Conservation (phyloP, 1,140 invertebrate genomes). For the Eumaeus atala region DNA sequence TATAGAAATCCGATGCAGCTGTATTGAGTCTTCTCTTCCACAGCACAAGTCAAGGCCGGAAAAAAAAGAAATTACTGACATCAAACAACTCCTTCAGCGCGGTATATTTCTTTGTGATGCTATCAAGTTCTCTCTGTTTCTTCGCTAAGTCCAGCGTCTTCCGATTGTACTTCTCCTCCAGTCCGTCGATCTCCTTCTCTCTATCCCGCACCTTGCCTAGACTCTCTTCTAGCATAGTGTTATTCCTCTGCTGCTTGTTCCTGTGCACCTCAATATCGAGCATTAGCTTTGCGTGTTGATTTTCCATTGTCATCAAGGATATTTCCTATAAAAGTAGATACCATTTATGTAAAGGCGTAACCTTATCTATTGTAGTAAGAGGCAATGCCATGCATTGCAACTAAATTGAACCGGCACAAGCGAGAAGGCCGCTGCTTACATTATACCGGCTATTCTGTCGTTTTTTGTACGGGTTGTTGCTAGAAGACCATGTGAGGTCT, state of each 20-base stretch:
- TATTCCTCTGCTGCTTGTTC: slow-evolving; percentile 57
- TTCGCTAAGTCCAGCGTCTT: slow-evolving; percentile 60
- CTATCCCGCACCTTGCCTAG: slow-evolving; percentile 49
- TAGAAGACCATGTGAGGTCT: too few relatives aligned
- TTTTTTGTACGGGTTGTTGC: too few relatives aligned
- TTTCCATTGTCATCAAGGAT: slow-evolving; percentile 77
- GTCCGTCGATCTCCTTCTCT: slow-evolving; percentile 64
- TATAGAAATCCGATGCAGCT: too few relatives aligned
- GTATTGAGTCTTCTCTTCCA: too few relatives aligned
- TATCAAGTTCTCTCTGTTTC: slow-evolving; percentile 74
- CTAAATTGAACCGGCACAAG: too few relatives aligned
- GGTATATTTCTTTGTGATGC: slow-evolving; percentile 74
- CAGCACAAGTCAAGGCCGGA: too few relatives aligned
- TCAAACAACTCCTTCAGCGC: slow-evolving; percentile 70
- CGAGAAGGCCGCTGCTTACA: too few relatives aligned
- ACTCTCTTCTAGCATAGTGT: slow-evolving; percentile 44
- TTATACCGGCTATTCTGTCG: too few relatives aligned
- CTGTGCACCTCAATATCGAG: slow-evolving; percentile 78
- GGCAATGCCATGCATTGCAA: too few relatives aligned
- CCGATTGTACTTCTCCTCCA: slow-evolving; percentile 74
- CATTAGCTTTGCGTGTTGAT: slow-evolving; percentile 76
- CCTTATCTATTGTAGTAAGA: too few relatives aligned
- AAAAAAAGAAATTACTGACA: too few relatives aligned
- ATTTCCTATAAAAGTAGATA: slow-evolving; percentile 72
- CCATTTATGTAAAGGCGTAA: too few relatives aligned